These are phyloP conservation scores for Erythrocercus mccallii DNA, from an alignment of 2,113 vertebrate genomes.

Conservation along the genomic window DNA sequence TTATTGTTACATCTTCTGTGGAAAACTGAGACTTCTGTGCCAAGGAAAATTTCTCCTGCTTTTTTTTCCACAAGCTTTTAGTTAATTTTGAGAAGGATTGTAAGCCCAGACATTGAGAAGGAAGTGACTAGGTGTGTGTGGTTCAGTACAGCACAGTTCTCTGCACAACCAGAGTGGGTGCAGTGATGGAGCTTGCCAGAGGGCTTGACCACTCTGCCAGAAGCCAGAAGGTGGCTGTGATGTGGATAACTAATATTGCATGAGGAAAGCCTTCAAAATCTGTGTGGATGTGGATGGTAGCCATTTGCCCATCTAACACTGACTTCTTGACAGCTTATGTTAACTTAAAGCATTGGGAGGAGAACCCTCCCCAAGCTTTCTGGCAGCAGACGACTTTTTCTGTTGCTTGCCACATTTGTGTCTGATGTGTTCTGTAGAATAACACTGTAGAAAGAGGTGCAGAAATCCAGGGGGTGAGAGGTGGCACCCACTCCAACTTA, in stretches of 20 bases:
- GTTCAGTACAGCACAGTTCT: background rate
- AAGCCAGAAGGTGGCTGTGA: background rate
- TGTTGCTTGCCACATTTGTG: background rate
- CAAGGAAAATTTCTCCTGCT: background rate
- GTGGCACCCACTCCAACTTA: fast-evolving
- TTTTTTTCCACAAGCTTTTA: background rate
- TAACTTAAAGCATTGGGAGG: background rate
- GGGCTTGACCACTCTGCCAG: background rate
- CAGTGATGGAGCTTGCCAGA: background rate
- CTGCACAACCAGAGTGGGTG: background rate
- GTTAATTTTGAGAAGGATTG: background rate
- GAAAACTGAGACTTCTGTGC: background rate
- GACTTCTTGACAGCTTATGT: background rate
- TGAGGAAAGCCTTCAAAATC: background rate
- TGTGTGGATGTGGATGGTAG: background rate
- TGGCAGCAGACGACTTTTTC: background rate
- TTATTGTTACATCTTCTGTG: background rate
- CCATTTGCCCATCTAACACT: background rate
- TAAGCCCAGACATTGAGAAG: background rate
- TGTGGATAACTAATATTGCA: background rate
- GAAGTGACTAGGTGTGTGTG: fast-evolving
- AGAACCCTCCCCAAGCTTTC: background rate
- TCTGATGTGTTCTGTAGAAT: background rate
- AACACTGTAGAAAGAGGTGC: background rate
- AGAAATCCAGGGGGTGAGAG: background rate